Percentiles rank a stretch among this genome's conserved stretches.
Evolutionary conservation across 2,113 vertebrate species (phyloP).

Genomic region (Gymnarchus niloticus): DNA sequence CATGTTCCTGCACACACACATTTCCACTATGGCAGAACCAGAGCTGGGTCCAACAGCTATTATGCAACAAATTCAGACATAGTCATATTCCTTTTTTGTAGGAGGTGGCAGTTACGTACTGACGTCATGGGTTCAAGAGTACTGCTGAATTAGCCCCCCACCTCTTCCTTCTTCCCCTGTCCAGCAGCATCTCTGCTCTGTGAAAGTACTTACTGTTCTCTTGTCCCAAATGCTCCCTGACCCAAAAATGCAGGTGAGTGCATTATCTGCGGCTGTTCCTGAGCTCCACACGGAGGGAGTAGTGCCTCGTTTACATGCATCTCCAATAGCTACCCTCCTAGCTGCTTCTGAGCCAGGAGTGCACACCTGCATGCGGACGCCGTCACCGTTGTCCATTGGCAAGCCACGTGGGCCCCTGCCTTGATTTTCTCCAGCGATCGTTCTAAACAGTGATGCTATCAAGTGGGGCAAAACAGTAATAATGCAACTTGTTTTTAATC

Average conservation of each 20-base stretch:
- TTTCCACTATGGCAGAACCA: neutral
- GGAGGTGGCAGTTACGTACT: neutral
- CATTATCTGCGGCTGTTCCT: conserved; percentile 46
- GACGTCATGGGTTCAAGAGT: neutral
- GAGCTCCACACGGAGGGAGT: neutral
- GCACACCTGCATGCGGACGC: neutral
- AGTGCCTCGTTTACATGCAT: neutral
- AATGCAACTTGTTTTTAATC: neutral
- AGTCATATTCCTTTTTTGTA: neutral
- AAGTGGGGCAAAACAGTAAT: neutral
- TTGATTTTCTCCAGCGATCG: neutral
- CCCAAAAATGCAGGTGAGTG: conserved; percentile 57
- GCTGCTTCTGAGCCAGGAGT: neutral
- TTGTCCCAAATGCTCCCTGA: conserved; percentile 49
- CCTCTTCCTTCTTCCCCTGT: neutral
- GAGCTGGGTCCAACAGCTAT: neutral
- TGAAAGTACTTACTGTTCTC: conserved; percentile 29
- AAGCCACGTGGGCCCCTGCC: neutral
- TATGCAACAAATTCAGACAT: neutral
- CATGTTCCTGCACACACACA: neutral
- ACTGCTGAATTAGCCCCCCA: conserved; percentile 4
- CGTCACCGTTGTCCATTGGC: neutral
- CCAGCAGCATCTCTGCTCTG: conserved; percentile 16
- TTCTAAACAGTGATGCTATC: neutral
- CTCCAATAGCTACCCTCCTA: neutral